phyloP scores from a whole-genome alignment of 2,113 vertebrate species.

The Castor canadensis region DNA sequence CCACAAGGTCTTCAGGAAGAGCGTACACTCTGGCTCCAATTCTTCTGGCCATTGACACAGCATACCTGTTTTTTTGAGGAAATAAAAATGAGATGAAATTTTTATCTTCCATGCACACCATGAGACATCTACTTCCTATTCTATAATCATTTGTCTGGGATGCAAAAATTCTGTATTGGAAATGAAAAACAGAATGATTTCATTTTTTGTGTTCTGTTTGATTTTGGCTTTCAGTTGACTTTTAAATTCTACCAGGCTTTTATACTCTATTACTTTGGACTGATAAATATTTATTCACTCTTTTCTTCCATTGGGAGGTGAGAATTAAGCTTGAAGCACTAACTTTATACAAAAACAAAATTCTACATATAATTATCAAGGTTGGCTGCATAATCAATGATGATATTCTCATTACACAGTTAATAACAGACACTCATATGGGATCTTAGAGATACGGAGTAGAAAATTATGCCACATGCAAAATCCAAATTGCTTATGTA shows the following conservation, averaged over 20 bases:
- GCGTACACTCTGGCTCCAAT: constrained; percentile 95
- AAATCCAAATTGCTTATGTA: neutral
- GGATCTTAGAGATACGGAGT: neutral
- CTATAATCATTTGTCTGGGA: neutral
- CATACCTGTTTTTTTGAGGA: constrained; percentile 85
- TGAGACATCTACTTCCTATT: neutral
- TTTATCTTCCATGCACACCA: neutral
- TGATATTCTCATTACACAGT: neutral
- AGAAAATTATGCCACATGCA: neutral
- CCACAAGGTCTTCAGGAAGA: constrained; percentile 94
- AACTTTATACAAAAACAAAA: constrained; percentile 16
- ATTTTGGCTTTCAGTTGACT: constrained; percentile 16
- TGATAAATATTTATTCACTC: constrained; percentile 12
- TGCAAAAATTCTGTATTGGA: neutral
- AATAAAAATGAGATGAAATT: constrained; percentile 42
- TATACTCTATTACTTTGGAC: neutral
- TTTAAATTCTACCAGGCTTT: neutral
- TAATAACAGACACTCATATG: neutral
- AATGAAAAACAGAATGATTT: neutral
- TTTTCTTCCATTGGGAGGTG: neutral
- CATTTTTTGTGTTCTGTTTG: neutral
- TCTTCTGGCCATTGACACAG: constrained; percentile 94
- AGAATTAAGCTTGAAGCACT: neutral
- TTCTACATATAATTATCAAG: neutral
- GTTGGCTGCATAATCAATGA: neutral